phyloP scores from a whole-genome alignment of 2,888 invertebrate genomes.

The Callinectes sapidus region DNA sequence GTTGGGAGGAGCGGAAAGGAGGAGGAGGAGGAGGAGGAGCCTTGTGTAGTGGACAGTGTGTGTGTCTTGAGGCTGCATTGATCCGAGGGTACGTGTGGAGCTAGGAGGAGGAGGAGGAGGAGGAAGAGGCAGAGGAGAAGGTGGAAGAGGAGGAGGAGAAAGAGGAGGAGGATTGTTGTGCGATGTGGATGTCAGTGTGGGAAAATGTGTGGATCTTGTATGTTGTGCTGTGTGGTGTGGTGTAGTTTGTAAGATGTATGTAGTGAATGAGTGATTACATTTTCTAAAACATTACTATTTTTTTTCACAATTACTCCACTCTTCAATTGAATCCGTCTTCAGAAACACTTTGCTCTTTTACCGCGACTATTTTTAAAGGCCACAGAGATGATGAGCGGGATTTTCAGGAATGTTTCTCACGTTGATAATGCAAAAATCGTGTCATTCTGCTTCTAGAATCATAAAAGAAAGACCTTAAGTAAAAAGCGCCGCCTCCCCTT shows the following conservation, averaged over 20 bases:
- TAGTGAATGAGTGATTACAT: neutral
- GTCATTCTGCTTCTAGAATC: too few species aligned
- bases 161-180: neutral
- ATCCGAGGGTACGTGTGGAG: constrained; percentile 16
- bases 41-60: constrained; percentile 18
- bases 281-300: neutral
- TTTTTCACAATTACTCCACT: neutral
- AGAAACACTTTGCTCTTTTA: too few species aligned
- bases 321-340: too few species aligned
- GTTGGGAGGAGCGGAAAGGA: neutral
- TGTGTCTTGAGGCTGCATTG: neutral
- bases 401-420: too few species aligned
- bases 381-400: too few species aligned
- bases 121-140: neutral
- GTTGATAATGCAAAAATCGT: too few species aligned
- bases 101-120: neutral
- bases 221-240: neutral
- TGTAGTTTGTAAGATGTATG: neutral
- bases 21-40: neutral
- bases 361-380: too few species aligned
- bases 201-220: neutral
- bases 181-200: neutral
- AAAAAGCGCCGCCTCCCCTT: too few species aligned
- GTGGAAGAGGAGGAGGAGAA: neutral
- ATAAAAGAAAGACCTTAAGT: too few species aligned